phyloP scores from a whole-genome alignment of 2,797 vertebrate species.

The Trachops cirrhosus region DNA sequence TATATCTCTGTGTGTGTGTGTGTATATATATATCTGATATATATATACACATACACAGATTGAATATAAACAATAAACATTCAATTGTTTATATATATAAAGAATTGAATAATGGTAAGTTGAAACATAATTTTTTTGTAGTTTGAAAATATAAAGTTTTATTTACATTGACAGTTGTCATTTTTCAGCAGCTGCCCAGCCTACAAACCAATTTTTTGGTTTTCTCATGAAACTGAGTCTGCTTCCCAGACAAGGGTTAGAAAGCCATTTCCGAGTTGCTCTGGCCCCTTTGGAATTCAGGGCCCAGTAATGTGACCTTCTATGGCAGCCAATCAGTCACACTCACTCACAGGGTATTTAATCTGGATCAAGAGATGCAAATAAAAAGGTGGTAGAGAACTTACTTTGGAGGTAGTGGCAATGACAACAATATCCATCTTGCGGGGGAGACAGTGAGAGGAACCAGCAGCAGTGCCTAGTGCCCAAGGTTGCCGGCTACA shows the following conservation, averaged over 20 bases:
- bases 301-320: neutral
- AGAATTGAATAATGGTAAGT: neutral
- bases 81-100: neutral
- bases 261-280: neutral
- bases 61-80: no score
- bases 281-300: neutral
- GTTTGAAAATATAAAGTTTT: slow-evolving; percentile 1
- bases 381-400: neutral
- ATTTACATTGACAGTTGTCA: neutral
- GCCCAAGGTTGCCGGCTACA: neutral
- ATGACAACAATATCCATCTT: neutral
- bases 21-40: no score
- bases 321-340: neutral
- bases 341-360: neutral
- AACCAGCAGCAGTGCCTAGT: neutral
- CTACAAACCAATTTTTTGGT: neutral
- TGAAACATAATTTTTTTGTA: neutral
- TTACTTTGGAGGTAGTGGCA: neutral
- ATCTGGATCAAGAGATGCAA: neutral
- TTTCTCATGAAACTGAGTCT: neutral
- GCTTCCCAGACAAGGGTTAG: neutral
- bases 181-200: neutral
- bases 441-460: neutral
- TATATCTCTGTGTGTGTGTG: neutral
- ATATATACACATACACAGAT: no score